Conservation (phyloP, 2,888 invertebrate species). For the Lycophotia porphyrea region DNA sequence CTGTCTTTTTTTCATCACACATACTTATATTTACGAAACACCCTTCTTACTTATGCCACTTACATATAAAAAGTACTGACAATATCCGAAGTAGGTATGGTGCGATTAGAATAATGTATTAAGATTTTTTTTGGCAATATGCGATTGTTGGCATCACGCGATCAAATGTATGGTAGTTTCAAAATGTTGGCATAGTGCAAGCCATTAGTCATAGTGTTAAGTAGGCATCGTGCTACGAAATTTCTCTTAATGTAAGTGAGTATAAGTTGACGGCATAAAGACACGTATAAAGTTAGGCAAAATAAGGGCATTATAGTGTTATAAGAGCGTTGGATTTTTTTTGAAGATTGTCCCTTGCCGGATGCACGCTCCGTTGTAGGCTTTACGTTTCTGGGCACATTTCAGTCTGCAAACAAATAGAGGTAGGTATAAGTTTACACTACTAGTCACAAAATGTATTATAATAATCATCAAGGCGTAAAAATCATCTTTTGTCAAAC, state of each 20-base stretch:
- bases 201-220: too few relatives aligned
- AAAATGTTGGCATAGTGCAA: too few relatives aligned
- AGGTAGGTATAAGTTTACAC: background rate
- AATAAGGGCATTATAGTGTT: background rate
- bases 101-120: too few relatives aligned
- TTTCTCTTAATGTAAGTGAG: background rate
- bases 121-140: too few relatives aligned
- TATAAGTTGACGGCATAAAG: background rate
- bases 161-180: too few relatives aligned
- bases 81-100: too few relatives aligned
- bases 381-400: slow-evolving; percentile 15
- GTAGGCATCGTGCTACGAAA: too few relatives aligned
- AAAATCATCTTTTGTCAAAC: background rate
- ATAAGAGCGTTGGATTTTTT: background rate
- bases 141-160: too few relatives aligned
- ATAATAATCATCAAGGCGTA: background rate
- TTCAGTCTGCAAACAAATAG: slow-evolving; percentile 29
- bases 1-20: too few relatives aligned
- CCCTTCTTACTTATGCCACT: too few relatives aligned
- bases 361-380: slow-evolving; percentile 25
- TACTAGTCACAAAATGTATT: background rate
- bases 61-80: too few relatives aligned
- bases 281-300: background rate
- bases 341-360: background rate
- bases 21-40: too few relatives aligned